Evolutionary conservation across 2,888 invertebrate species (phyloP), one percentile per base, ranked within the genome.

Genomic region (Junonia oenone): DNA sequence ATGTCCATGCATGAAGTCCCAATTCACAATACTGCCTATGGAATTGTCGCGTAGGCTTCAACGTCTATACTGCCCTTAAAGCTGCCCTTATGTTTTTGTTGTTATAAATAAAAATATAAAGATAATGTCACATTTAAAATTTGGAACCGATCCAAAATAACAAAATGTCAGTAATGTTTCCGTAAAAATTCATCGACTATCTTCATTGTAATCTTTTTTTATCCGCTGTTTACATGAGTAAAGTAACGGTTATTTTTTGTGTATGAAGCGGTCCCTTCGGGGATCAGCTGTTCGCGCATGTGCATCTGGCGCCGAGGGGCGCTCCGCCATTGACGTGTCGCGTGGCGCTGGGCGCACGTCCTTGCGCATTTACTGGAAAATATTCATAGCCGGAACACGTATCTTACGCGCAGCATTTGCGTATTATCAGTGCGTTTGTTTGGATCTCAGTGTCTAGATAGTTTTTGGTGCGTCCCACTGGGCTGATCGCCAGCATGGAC

Each of bases 211-310:
- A 46, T 53, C 61, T 65, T 67, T 63, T 59, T 62, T 51, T 45
- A 54, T 62, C 59, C 43, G 14, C 59, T 55, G 63, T 65, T 63
- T 54, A 55, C 73, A 74, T 80, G 73, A 67, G 68, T 71, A 71
- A 71, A 69, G 61, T 64, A 63, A 68, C 68, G 68, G 66, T 65
- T 66, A 67, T 67, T 70, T 67, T 67, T 63, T 63, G 59, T 61
- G 37, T 59, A 65, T 66, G 68, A 68, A 73, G 72, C 72, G 71
- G 69, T 73, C 73, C 74, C 63, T 61, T 68, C 61, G 67, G 69
- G 75, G 76, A 86, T 86, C 87, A 87, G 88, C 87, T 86, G 88
- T 83, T 78, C 73, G 85, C 88, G 88, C 88, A 88, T 88, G 88
- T 83, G 83, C 86, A 79, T 76, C 75, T 73, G 71, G 74, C 72